phyloP scores from a whole-genome alignment of 2,113 vertebrate species.

The Madoqua kirkii region DNA sequence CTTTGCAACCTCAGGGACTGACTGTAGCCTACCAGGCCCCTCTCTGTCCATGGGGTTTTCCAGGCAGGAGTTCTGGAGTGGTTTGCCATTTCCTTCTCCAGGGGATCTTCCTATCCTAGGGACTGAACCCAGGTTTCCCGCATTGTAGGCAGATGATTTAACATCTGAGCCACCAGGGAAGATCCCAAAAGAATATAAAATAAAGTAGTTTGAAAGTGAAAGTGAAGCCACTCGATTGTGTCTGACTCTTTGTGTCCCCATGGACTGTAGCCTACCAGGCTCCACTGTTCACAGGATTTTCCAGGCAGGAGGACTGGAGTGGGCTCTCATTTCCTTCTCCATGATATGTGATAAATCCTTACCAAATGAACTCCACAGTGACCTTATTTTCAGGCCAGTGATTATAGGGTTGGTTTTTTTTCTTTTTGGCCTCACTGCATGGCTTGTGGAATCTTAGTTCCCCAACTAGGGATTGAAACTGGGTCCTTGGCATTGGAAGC shows the following conservation, averaged over 20 bases:
- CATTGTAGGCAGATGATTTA: too few species aligned
- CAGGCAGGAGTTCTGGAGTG: too few species aligned
- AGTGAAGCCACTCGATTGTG: background rate
- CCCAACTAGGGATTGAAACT: background rate
- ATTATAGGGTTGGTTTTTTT: background rate
- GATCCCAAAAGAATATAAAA: too few species aligned
- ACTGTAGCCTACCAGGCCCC: too few species aligned
- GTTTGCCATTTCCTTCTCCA: too few species aligned
- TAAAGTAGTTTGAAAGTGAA: background rate
- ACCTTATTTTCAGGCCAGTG: background rate
- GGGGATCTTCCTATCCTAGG: too few species aligned
- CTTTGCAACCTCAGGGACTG: too few species aligned
- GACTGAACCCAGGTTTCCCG: too few species aligned
- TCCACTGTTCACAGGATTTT: background rate
- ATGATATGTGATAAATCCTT: background rate
- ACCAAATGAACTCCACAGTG: background rate
- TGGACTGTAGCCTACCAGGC: background rate
- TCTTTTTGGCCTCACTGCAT: background rate
- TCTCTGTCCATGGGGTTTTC: too few species aligned
- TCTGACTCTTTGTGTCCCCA: background rate
- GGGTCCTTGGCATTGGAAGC: background rate
- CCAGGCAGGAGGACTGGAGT: background rate
- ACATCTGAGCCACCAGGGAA: too few species aligned
- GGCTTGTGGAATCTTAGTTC: background rate
- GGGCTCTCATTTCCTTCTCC: background rate